Conservation (phyloP, 2,113 vertebrate species). For the Brachyistius frenatus region DNA sequence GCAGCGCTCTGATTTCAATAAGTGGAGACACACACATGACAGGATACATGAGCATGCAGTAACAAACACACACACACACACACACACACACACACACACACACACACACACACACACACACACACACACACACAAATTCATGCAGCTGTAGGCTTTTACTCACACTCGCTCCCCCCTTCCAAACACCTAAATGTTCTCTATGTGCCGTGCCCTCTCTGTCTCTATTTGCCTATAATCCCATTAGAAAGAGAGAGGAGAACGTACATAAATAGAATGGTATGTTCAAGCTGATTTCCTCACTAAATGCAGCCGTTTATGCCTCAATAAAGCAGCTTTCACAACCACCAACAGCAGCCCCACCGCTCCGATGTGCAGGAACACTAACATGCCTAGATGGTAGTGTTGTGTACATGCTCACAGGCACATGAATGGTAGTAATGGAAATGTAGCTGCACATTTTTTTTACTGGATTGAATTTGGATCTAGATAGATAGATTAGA, state of each 20-base stretch:
- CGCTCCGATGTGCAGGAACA: slow-evolving; percentile 44
- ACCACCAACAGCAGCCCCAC: slow-evolving; percentile 50
- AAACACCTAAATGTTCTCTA: slow-evolving; percentile 57
- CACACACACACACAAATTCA: background rate
- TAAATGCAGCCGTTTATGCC: slow-evolving; percentile 67
- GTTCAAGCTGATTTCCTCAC: slow-evolving; percentile 73
- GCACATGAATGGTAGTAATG: slow-evolving; percentile 22
- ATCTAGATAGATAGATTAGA: background rate
- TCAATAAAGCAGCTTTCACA: slow-evolving; percentile 64
- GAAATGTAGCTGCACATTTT: slow-evolving; percentile 22
- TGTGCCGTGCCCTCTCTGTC: slow-evolving; percentile 56
- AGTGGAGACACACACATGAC: too few relatives aligned
- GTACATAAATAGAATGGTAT: slow-evolving; percentile 75
- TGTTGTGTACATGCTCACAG: slow-evolving; percentile 9
- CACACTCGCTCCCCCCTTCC: slow-evolving; percentile 32
- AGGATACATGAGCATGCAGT: background rate
- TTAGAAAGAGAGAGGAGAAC: slow-evolving; percentile 70
- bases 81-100: too few relatives aligned
- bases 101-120: background rate
- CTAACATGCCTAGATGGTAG: slow-evolving; percentile 53
- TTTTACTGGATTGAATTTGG: slow-evolving; percentile 19
- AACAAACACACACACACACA: background rate
- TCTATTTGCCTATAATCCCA: slow-evolving; percentile 72
- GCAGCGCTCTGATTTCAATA: too few relatives aligned
- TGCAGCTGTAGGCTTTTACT: slow-evolving; percentile 29